phyloP scores from a whole-genome alignment of 2,113 vertebrate species.

The pig (Sus scrofa) region T2T-Sscrofa CM000822.6:16307001-16307500 shows the following conservation, averaged over 20 bases:
- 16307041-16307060: constrained; percentile 13
- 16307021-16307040: constrained; percentile 52
- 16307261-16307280: constrained; percentile 91
- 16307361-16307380: constrained; percentile 90
- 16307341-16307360: constrained; percentile 92
- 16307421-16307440: constrained; percentile 85
- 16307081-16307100: background rate
- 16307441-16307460: constrained; percentile 90
- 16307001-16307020: constrained; percentile 47
- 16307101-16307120: background rate
- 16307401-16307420: constrained; percentile 88
- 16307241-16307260: constrained; percentile 89
- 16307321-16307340: constrained; percentile 90
- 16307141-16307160: background rate
- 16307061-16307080: background rate
- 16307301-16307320: constrained; percentile 93
- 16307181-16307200: background rate
- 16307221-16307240: constrained; percentile 89
- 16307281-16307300: constrained; percentile 94
- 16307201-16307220: constrained; percentile 88
- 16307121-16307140: background rate
- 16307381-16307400: constrained; percentile 89
- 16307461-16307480: constrained; percentile 93
- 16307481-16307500: constrained; percentile 90
- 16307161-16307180: background rate